These are phyloP conservation scores for Strigops habroptila DNA, from an alignment of 2,113 vertebrate species.

Conservation along the genomic window DNA sequence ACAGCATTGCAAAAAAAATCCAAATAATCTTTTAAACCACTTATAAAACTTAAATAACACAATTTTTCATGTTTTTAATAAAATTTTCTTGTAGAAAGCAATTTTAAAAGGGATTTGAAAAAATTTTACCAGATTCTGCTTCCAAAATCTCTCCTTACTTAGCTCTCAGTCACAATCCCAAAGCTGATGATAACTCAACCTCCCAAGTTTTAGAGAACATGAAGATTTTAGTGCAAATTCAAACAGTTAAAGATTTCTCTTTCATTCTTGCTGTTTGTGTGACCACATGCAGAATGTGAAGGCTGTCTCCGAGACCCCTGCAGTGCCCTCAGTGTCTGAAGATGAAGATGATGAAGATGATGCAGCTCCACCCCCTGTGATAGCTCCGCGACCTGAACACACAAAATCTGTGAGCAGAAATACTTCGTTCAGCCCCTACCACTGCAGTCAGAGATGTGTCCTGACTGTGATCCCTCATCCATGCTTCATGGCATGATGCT, in stretches of 20 bases:
- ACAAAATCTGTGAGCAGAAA: conserved; percentile 90
- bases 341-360: conserved; percentile 90
- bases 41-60: background rate
- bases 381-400: conserved; percentile 93
- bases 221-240: background rate
- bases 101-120: background rate
- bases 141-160: background rate
- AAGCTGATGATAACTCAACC: background rate
- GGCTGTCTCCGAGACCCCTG: conserved; percentile 86
- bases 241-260: background rate
- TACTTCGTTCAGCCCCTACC: background rate
- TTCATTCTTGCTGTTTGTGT: background rate
- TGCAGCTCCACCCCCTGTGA: conserved; percentile 85
- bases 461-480: background rate
- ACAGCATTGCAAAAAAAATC: background rate
- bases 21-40: background rate
- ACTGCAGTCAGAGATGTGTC: accelerated
- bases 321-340: conserved; percentile 89
- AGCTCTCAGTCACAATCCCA: background rate
- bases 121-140: background rate
- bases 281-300: conserved; percentile 80
- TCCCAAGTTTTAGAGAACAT: background rate
- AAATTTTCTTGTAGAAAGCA: background rate
- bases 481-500: background rate
- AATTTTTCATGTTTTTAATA: background rate